Evolutionary conservation across 2,797 vertebrate species (phyloP), one percentile per base, ranked within the genome.

Genomic region (Ammospiza maritima): DNA sequence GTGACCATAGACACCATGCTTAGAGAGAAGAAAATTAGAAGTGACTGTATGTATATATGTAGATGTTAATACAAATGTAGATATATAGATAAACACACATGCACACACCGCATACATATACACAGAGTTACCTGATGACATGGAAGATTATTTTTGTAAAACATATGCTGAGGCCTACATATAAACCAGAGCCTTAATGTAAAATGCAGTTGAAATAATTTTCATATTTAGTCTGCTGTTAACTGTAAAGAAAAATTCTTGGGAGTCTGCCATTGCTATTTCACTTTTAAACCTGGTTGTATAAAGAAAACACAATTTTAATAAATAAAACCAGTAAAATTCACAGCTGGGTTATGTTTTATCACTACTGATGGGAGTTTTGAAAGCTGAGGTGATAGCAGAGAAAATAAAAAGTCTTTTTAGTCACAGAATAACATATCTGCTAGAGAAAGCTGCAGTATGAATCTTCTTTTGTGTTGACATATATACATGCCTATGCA

Each of bases 391-490:
- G 72, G 44, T 78, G 84, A 82, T 82, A 93, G n/a, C 53, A 94
- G 70, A 89, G 36, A 56, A 93, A 94, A 88, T 85, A 69, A 89
- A 90, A 92, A 78, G 30, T 86, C 47, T 61, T 96, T 96, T 95
- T 85, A 87, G 60, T 94, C 84, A 72, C 21, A 30, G 51, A 87
- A 82, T 86, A 77, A 66, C 21, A 8, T 92, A 89, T 84, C 61
- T 93, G 17, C 54, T 87, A 64, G 53, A 92, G 74, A 89, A 95
- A 74, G 44, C 76, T 48, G 82, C 42, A 54, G 29, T 76, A 61
- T 70, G 56, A 91, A 91, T 96, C 51, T 90, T n/a, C 53, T 95
- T 93, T 94, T 88, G 48, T 87, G 40, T 77, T 91, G 75, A 72
- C 86, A 65, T 79, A 74, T 62, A 88, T 60, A 85, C 27, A 82